Conservation (phyloP, 2,113 vertebrate species). For the Ctenomys sociabilis region DNA sequence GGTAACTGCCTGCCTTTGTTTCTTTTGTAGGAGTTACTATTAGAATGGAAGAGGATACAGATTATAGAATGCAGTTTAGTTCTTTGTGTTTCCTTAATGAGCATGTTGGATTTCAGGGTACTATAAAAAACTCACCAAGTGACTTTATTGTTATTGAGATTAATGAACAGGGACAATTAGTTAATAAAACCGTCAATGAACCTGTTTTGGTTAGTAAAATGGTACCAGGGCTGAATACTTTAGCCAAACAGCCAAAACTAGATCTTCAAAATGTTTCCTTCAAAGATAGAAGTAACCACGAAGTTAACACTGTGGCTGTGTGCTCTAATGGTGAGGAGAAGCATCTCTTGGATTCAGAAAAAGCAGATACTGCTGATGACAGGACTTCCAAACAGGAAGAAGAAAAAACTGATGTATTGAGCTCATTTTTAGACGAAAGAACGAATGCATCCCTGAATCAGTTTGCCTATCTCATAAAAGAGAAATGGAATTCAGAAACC, state of each 20-base stretch:
- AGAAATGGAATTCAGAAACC: conserved; percentile 52
- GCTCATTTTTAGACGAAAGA: conserved; percentile 85
- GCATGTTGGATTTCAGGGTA: conserved; percentile 92
- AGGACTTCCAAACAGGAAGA: not conserved
- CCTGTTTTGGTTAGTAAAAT: not conserved
- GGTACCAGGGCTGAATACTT: not conserved
- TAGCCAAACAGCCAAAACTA: conserved; percentile 55
- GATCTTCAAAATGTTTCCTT: not conserved
- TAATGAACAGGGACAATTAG: conserved; percentile 81
- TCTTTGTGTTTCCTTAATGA: conserved; percentile 86
- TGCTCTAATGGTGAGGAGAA: not conserved
- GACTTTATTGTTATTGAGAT: conserved; percentile 96
- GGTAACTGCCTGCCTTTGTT: conserved; percentile 42
- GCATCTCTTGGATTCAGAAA: not conserved
- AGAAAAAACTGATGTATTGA: conserved; percentile 64
- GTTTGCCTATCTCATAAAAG: conserved; percentile 87
- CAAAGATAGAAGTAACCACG: not conserved
- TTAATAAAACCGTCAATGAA: conserved; percentile 54
- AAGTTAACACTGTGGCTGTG: not conserved
- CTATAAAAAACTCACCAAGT: conserved; percentile 90
- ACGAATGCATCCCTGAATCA: conserved; percentile 84
- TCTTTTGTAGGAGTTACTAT: conserved; percentile 53
- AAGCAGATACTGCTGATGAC: not conserved
- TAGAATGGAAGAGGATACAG: conserved; percentile 70
- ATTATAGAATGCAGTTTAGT: conserved; percentile 61